Evolutionary conservation across 2,113 vertebrate species (phyloP).

Genomic region (Suncus etruscus): DNA sequence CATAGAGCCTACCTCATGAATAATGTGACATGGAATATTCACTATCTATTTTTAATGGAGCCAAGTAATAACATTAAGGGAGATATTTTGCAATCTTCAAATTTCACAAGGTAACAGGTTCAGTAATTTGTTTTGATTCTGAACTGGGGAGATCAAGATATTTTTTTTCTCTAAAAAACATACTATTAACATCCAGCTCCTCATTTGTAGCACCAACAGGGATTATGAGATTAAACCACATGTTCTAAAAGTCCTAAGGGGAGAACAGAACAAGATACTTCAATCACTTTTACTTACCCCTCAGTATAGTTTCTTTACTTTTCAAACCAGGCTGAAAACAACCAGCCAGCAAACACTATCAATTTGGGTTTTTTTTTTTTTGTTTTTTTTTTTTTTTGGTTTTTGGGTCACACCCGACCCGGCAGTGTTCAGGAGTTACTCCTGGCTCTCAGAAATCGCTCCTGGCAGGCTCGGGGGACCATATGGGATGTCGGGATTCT

Average conservation of each 20-base stretch:
- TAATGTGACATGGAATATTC: constrained; percentile 91
- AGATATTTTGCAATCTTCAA: constrained; percentile 90
- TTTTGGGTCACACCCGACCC: no score
- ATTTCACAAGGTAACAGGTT: constrained; percentile 78
- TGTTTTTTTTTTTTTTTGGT: no score
- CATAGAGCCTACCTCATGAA: constrained; percentile 89
- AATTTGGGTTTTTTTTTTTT: not conserved
- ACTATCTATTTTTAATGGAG: constrained; percentile 91
- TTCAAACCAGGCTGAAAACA: constrained; percentile 47
- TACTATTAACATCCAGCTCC: constrained; percentile 35
- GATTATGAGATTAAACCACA: constrained; percentile 31
- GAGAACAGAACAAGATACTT: not conserved
- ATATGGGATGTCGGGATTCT: no score
- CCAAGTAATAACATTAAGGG: constrained; percentile 87
- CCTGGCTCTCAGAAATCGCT: no score
- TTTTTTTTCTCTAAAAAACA: not conserved
- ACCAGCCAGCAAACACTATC: not conserved
- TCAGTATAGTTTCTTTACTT: constrained; percentile 31
- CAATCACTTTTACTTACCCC: constrained; percentile 64
- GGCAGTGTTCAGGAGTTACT: no score
- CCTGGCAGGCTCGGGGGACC: no score
- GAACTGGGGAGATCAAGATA: constrained; percentile 61
- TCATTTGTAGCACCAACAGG: not conserved
- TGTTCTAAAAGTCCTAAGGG: constrained; percentile 6
- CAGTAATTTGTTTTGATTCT: constrained; percentile 90